A percentile compares a stretch with the other conserved stretches of the same genome.
phyloP scores from a whole-genome alignment of 2,113 vertebrate genomes.

The Misgurnus mizolepis region DNA sequence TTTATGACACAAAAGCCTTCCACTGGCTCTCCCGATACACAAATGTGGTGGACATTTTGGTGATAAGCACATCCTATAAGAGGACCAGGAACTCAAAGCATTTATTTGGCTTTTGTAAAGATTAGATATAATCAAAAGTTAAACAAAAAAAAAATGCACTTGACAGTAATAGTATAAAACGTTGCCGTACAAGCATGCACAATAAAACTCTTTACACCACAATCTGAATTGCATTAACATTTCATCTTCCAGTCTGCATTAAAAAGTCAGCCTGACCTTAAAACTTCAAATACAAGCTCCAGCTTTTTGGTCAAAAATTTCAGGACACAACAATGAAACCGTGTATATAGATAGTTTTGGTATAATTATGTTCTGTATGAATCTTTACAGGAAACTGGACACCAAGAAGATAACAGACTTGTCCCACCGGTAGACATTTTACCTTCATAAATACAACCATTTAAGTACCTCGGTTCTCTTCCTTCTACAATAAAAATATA shows the following conservation, averaged over 20 bases:
- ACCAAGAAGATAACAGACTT: not conserved
- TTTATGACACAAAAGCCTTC: slow-evolving; percentile 61
- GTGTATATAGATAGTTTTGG: slow-evolving; percentile 21
- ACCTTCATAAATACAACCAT: slow-evolving; percentile 11
- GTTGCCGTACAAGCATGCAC: slow-evolving; percentile 65
- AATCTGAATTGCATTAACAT: slow-evolving; percentile 56
- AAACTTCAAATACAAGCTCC: slow-evolving; percentile 14
- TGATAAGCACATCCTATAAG: slow-evolving; percentile 32
- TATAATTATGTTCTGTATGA: slow-evolving; percentile 2
- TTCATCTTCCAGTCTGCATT: slow-evolving; percentile 51
- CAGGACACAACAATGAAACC: slow-evolving; percentile 20
- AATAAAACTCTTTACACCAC: slow-evolving; percentile 64
- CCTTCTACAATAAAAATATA: slow-evolving; percentile 23
- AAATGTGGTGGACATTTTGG: slow-evolving; percentile 11
- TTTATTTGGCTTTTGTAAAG: slow-evolving; percentile 29
- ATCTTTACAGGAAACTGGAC: slow-evolving; percentile 35
- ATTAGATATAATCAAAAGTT: slow-evolving; percentile 50
- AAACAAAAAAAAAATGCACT: slow-evolving; percentile 60
- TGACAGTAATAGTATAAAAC: slow-evolving; percentile 74
- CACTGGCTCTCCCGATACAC: slow-evolving; percentile 54
- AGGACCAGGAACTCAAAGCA: slow-evolving; percentile 17
- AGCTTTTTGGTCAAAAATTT: slow-evolving; percentile 62
- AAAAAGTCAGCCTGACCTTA: slow-evolving; percentile 13
- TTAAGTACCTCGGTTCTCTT: not conserved
- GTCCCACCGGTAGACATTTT: slow-evolving; percentile 5